phyloP scores from a whole-genome alignment of 1,140 invertebrate genomes.

The Drosophila pachea region DNA sequence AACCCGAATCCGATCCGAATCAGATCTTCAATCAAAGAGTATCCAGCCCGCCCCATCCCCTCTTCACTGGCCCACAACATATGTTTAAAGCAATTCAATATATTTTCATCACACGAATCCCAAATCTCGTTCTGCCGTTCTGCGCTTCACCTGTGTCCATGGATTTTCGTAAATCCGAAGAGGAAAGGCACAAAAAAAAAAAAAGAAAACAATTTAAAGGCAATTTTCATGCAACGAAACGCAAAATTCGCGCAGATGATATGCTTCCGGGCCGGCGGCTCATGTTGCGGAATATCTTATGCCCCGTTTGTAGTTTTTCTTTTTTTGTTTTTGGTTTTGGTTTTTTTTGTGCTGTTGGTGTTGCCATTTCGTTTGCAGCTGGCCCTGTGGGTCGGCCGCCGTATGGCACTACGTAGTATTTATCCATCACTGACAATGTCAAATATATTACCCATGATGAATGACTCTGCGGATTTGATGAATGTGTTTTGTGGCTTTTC shows the following conservation, averaged over 20 bases:
- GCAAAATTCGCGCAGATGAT: slow-evolving; percentile 60
- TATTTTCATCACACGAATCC: background rate
- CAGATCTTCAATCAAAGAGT: too few species aligned
- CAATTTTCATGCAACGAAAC: slow-evolving; percentile 68
- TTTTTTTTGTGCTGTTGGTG: slow-evolving; percentile 26
- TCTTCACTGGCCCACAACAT: too few species aligned
- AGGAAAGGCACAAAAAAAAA: background rate
- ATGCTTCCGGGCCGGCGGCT: slow-evolving; percentile 43
- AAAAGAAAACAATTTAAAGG: slow-evolving; percentile 40
- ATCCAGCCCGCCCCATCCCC: too few species aligned
- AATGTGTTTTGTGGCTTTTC: slow-evolving; percentile 75
- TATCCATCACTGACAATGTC: slow-evolving; percentile 77
- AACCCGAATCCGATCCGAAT: too few species aligned
- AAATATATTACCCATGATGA: slow-evolving; percentile 77
- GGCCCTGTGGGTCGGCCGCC: slow-evolving; percentile 27
- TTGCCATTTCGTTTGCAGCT: background rate
- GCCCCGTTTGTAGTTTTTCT: slow-evolving; percentile 46
- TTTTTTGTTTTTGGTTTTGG: too few species aligned
- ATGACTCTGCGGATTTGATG: slow-evolving; percentile 76
- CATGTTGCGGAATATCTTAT: slow-evolving; percentile 47
- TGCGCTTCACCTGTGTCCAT: slow-evolving; percentile 26
- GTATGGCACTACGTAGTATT: slow-evolving; percentile 60
- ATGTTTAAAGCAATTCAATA: background rate
- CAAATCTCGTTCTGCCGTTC: background rate
- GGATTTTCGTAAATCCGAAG: background rate